Evolutionary conservation across 2,888 invertebrate species (phyloP).

Genomic region (Sphaerolaimus hirsutus): DNA sequence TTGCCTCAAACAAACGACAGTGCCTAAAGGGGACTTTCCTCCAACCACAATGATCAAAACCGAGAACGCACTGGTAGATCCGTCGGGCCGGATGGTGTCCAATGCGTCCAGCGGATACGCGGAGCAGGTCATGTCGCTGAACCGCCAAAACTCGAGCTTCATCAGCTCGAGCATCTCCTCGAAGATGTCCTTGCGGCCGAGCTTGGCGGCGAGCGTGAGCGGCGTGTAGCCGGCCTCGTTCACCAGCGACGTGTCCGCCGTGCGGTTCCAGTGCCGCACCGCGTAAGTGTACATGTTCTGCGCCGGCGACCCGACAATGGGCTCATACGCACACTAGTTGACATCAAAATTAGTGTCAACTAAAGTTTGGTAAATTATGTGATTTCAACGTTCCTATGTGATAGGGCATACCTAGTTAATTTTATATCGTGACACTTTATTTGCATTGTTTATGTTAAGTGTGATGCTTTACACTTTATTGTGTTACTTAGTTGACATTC

Average conservation of each 20-base stretch:
- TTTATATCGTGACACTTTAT: no score
- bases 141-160: slow-evolving; percentile 77
- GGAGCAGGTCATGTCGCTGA: slow-evolving; percentile 91
- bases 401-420: no score
- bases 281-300: slow-evolving; percentile 97
- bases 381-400: no score
- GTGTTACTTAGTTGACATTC: no score
- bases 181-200: slow-evolving; percentile 85
- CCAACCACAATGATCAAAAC: not conserved
- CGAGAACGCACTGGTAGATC: slow-evolving; percentile 58
- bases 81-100: slow-evolving; percentile 78
- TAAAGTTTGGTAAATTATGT: no score
- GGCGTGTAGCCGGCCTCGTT: slow-evolving; percentile 78
- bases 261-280: slow-evolving; percentile 67
- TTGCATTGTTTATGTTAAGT: no score
- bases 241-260: slow-evolving; percentile 67
- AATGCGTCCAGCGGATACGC: slow-evolving; percentile 85
- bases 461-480: no score
- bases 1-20: no score
- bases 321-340: no score
- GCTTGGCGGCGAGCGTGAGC: slow-evolving; percentile 74
- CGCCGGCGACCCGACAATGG: no score
- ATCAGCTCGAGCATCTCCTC: slow-evolving; percentile 84
- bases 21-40: no score
- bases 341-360: no score